Evolutionary conservation across 92 coral and sea anemone genomes (phyloP).

Genomic region (Phenganax stokvisi): DNA sequence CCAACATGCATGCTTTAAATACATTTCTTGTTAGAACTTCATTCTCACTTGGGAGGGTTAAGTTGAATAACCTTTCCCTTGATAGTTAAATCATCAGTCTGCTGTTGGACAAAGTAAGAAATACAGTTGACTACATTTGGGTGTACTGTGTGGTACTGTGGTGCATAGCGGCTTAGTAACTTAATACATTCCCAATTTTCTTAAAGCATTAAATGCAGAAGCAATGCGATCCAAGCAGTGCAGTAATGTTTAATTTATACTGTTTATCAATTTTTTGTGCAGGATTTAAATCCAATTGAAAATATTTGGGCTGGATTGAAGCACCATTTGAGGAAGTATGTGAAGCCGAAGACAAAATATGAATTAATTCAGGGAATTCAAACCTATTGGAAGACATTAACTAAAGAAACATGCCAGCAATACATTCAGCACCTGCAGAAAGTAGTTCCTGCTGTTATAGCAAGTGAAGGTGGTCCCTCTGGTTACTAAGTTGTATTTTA

Average conservation of each 20-base stretch:
- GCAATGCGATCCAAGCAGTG: not conserved
- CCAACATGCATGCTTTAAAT: too few relatives aligned
- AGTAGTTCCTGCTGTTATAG: conserved; percentile 41
- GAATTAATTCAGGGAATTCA: conserved; percentile 41
- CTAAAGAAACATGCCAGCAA: conserved; percentile 38
- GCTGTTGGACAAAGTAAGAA: too few relatives aligned
- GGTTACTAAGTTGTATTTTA: conserved; percentile 26
- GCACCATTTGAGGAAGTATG: conserved; percentile 28
- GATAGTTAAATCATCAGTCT: too few relatives aligned
- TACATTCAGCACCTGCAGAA: conserved; percentile 40
- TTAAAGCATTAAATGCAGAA: too few relatives aligned
- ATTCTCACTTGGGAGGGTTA: too few relatives aligned
- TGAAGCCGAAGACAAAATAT: conserved; percentile 33
- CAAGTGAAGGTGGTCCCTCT: conserved; percentile 41
- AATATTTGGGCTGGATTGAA: conserved; percentile 30
- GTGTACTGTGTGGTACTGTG: too few relatives aligned
- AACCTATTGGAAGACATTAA: conserved; percentile 36
- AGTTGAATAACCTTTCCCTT: too few relatives aligned
- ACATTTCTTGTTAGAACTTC: too few relatives aligned
- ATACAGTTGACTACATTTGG: too few relatives aligned
- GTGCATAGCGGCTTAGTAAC: too few relatives aligned
- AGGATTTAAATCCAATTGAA: conserved; percentile 40
- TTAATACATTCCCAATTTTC: too few relatives aligned
- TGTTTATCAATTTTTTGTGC: not conserved
- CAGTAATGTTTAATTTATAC: not conserved